phyloP scores from a whole-genome alignment of 2,113 vertebrate genomes.

The Macrotis lagotis region DNA sequence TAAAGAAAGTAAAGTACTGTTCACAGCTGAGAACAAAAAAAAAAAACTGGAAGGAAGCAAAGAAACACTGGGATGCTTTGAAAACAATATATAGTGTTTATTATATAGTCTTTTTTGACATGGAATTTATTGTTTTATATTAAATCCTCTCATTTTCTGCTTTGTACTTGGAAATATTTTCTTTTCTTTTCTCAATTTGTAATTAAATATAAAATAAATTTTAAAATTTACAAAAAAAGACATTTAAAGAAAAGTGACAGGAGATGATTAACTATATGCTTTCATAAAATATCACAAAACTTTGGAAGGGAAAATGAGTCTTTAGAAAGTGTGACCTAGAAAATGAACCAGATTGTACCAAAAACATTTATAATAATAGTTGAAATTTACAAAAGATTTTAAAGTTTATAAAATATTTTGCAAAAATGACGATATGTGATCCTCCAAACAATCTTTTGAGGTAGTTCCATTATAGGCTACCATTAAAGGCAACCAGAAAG shows the following conservation, averaged over 20 bases:
- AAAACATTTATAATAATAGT: neutral
- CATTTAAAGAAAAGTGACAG: neutral
- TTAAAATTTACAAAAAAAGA: neutral
- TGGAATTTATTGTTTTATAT: no score
- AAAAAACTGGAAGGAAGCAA: no score
- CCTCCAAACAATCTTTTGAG: neutral
- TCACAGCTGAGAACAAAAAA: no score
- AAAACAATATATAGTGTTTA: no score
- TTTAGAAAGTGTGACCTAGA: neutral
- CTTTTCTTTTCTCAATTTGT: no score
- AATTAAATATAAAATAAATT: neutral
- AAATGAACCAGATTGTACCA: neutral
- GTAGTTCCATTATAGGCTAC: neutral
- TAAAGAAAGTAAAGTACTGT: no score
- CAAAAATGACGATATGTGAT: neutral
- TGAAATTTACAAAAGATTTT: neutral
- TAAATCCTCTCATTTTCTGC: no score
- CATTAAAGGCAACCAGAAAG: neutral
- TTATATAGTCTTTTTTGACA: no score
- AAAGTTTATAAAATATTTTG: neutral
- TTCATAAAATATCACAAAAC: neutral
- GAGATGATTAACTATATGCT: neutral
- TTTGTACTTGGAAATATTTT: no score
- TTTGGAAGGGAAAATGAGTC: neutral
- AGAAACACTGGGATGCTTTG: no score